A percentile compares a stretch with the other conserved stretches of the same genome.
Evolutionary conservation across 2,113 vertebrate genomes (phyloP).

Genomic region (Silurus asotus): DNA sequence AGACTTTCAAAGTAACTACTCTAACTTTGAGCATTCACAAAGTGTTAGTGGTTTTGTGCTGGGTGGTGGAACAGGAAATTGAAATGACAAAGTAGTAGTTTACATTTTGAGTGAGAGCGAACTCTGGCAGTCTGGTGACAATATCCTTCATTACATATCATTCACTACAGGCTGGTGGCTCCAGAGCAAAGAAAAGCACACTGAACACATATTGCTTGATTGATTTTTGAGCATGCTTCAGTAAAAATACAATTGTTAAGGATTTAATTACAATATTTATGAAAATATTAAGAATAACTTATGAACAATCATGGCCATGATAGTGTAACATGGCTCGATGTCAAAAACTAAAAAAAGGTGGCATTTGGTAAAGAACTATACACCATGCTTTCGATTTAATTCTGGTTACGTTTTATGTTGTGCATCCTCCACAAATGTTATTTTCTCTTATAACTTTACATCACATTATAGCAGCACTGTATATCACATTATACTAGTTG

Average conservation of each 20-base stretch:
- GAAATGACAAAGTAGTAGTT: background rate
- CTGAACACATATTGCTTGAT: background rate
- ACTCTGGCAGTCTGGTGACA: background rate
- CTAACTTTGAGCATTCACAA: background rate
- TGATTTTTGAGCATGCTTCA: background rate
- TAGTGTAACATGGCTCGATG: background rate
- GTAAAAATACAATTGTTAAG: background rate
- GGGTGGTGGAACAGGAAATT: background rate
- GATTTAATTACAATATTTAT: background rate
- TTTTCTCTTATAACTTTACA: background rate
- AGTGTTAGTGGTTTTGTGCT: background rate
- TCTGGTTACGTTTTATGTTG: background rate
- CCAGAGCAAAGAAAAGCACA: background rate
- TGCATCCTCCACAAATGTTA: background rate
- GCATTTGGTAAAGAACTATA: background rate
- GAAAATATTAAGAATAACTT: background rate
- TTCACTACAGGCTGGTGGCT: background rate
- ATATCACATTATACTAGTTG: background rate
- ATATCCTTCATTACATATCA: background rate
- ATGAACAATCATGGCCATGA: background rate
- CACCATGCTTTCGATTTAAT: background rate
- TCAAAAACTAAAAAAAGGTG: too few species aligned
- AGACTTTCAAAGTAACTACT: background rate
- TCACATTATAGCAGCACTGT: background rate
- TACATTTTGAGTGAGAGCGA: background rate